Conservation (phyloP, 2,113 vertebrate genomes). For the Mola mola region DNA sequence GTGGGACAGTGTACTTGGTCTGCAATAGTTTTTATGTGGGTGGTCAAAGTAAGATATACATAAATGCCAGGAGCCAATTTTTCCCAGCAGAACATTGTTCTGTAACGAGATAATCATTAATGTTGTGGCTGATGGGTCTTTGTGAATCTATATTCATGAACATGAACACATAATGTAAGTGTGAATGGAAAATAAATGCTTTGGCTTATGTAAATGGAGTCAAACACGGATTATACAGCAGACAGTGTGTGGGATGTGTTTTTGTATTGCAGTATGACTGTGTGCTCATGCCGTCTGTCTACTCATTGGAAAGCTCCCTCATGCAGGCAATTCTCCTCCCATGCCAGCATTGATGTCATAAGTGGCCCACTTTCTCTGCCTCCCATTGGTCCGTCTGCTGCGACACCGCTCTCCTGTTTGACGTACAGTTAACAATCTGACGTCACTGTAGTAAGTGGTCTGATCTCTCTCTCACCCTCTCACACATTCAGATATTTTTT, state of each 20-base stretch:
- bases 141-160: too few species aligned
- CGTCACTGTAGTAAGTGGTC: constrained; percentile 68
- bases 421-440: constrained; percentile 67
- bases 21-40: too few species aligned
- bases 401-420: constrained; percentile 67
- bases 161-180: background rate
- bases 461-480: constrained; percentile 28
- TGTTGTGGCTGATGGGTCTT: too few species aligned
- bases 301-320: constrained; percentile 70
- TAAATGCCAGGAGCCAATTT: too few species aligned
- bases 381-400: constrained; percentile 57
- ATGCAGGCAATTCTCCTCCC: constrained; percentile 65
- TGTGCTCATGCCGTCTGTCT: constrained; percentile 67
- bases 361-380: constrained; percentile 72
- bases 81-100: too few species aligned
- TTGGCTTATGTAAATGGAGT: background rate
- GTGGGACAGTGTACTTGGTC: too few species aligned
- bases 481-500: constrained; percentile 22
- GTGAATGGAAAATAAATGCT: constrained; percentile 4
- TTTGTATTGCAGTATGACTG: constrained; percentile 43
- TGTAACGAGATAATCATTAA: too few species aligned
- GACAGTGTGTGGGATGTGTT: constrained; percentile 14
- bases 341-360: constrained; percentile 75
- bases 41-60: too few species aligned
- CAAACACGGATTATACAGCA: constrained; percentile 13